Conservation (phyloP, 1,140 invertebrate genomes). For the Temnothorax longispinosus region DNA sequence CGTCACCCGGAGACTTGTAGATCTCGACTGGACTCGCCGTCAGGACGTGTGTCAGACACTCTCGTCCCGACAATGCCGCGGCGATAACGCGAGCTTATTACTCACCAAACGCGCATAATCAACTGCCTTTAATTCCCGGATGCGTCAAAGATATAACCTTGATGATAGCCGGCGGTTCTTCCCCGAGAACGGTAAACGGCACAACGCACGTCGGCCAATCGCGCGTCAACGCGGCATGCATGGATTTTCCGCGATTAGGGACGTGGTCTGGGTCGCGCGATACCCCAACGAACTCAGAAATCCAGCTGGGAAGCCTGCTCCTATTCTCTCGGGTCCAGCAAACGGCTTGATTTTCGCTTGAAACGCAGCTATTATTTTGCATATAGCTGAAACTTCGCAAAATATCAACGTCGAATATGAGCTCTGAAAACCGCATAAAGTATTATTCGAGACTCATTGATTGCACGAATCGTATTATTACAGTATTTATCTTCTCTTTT, state of each 20-base stretch:
- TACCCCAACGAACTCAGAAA: background rate
- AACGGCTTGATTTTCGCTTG: background rate
- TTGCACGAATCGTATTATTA: background rate
- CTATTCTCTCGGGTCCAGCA: background rate
- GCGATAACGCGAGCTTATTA: background rate
- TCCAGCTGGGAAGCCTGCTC: too few species aligned
- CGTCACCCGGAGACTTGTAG: background rate
- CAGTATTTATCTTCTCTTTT: background rate
- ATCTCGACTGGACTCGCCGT: too few species aligned
- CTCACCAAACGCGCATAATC: conserved; percentile 33
- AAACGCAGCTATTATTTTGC: background rate
- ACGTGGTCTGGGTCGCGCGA: background rate
- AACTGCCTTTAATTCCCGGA: conserved; percentile 44
- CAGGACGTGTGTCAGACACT: background rate
- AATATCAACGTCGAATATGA: background rate
- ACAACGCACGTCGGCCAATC: conserved; percentile 51
- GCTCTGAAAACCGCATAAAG: background rate
- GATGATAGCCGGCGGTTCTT: conserved; percentile 70
- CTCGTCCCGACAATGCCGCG: background rate
- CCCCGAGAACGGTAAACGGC: conserved; percentile 48
- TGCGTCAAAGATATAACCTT: conserved; percentile 69
- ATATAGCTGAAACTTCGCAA: background rate
- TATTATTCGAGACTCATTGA: background rate
- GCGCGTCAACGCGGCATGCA: background rate
- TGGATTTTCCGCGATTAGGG: conserved; percentile 9